A percentile compares a stretch with the other conserved stretches of the same genome.
These are phyloP conservation scores for Muscina levida DNA, from an alignment of 2,888 invertebrate genomes.

Conservation along the genomic window DNA sequence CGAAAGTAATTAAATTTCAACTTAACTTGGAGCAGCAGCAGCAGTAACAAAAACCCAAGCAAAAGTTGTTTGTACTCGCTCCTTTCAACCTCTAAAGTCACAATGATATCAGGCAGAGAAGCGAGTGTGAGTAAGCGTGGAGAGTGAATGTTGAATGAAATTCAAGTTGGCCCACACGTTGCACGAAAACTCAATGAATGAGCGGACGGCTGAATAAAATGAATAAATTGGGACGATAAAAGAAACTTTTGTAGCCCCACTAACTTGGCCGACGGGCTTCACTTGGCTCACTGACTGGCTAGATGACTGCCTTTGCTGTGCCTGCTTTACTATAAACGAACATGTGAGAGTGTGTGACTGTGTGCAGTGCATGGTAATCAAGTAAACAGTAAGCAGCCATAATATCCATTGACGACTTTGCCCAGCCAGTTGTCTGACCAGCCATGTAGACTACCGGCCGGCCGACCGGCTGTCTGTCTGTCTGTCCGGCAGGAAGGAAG, in stretches of 20 bases:
- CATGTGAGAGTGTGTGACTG: not conserved
- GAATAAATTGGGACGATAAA: conserved; percentile 39
- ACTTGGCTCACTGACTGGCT: conserved; percentile 4
- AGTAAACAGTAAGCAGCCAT: conserved; percentile 6
- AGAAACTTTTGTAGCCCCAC: conserved; percentile 8
- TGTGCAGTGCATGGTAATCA: not conserved
- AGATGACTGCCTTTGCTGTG: not conserved
- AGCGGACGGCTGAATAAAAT: conserved; percentile 24
- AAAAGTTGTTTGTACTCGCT: conserved; percentile 33
- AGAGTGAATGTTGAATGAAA: not conserved
- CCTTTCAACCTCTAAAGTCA: not conserved
- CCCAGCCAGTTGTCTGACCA: not conserved
- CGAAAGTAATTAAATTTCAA: conserved; percentile 41
- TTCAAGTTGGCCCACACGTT: conserved; percentile 10
- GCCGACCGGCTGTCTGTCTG: not conserved
- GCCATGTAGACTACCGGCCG: conserved; percentile 1
- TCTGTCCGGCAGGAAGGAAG: conserved; percentile 22
- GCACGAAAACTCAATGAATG: conserved; percentile 18
- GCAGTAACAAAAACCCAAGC: not conserved
- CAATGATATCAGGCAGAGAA: not conserved
- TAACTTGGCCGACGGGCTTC: conserved; percentile 10
- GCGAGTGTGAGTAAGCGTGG: not conserved
- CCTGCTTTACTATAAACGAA: not conserved
- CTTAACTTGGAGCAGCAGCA: conserved; percentile 31
- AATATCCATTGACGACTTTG: too few species aligned